A percentile compares a stretch with the other conserved stretches of the same genome.
Conservation (phyloP, 2,113 vertebrate species). For the Cochlearius cochlearius region DNA sequence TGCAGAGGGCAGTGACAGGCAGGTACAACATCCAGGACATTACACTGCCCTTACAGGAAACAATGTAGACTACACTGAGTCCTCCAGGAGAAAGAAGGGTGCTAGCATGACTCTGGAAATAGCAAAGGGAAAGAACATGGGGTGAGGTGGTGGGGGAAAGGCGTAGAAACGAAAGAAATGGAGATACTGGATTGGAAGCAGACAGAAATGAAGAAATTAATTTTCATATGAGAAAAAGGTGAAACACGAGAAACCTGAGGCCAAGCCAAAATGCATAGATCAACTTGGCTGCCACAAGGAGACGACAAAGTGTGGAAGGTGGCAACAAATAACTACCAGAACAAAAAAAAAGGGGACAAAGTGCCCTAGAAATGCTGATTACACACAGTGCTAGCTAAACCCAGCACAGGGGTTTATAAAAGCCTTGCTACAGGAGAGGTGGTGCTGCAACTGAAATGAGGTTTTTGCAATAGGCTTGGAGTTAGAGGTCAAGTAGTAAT, state of each 20-base stretch:
- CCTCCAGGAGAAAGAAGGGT: neutral
- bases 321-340: neutral
- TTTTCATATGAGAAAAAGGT: neutral
- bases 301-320: neutral
- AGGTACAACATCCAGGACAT: neutral
- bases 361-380: neutral
- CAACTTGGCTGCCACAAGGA: neutral
- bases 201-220: neutral
- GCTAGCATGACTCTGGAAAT: neutral
- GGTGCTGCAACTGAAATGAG: neutral
- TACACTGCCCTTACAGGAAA: neutral
- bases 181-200: neutral
- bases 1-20: neutral
- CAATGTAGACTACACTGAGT: neutral
- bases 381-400: neutral
- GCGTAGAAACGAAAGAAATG: neutral
- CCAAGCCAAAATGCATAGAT: neutral
- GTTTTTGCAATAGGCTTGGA: neutral
- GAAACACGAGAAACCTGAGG: neutral
- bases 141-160: neutral
- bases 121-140: neutral
- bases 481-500: conserved; percentile 4
- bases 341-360: neutral
- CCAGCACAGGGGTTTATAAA: neutral
- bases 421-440: neutral